Evolutionary conservation across 2,797 vertebrate species (phyloP).

Genomic region (Fringilla coelebs): DNA sequence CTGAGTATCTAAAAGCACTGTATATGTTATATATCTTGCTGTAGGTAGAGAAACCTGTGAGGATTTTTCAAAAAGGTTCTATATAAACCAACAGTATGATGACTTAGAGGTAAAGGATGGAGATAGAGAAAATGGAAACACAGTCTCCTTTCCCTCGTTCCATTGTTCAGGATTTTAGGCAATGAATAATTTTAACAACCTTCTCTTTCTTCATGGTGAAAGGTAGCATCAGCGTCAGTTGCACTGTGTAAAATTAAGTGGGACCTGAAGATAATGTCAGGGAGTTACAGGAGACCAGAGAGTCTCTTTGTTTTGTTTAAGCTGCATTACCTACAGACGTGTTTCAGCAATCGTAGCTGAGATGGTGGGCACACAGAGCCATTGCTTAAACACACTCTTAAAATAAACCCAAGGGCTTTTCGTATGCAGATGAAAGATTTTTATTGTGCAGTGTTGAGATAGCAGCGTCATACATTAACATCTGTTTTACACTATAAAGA

Average conservation of each 20-base stretch:
- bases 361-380: not conserved
- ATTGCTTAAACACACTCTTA: conserved; percentile 55
- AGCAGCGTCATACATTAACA: conserved; percentile 48
- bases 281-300: not conserved
- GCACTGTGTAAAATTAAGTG: not conserved
- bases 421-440: conserved; percentile 60
- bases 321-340: not conserved
- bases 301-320: conserved; percentile 41
- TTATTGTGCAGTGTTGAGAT: conserved; percentile 50
- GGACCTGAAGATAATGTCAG: conserved; percentile 9
- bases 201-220: conserved; percentile 19
- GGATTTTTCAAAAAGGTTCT: not conserved
- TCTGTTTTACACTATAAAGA: conserved; percentile 69
- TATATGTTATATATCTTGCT: not conserved
- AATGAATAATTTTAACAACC: conserved; percentile 35
- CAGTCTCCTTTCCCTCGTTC: not conserved
- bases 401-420: conserved; percentile 66
- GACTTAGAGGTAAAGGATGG: not conserved
- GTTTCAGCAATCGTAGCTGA: not conserved
- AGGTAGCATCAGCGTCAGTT: not conserved
- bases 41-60: not conserved
- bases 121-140: not conserved
- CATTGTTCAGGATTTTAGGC: conserved; percentile 40
- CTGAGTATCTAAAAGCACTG: not conserved
- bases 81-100: not conserved